These are phyloP conservation scores for Cirrhinus mrigala DNA, from an alignment of 2,797 vertebrate species.

Conservation along the genomic window DNA sequence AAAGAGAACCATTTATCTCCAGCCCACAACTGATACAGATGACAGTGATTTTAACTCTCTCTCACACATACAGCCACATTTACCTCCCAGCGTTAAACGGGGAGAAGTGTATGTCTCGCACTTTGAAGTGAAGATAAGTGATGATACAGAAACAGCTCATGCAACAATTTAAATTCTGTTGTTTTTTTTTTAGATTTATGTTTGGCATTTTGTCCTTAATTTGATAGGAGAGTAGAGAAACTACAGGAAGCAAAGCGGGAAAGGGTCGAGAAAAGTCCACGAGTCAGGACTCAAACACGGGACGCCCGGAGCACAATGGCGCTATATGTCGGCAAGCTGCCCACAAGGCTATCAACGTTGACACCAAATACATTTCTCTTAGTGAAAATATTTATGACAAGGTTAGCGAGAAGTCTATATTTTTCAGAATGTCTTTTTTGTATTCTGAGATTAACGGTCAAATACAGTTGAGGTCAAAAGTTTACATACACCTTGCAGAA, in stretches of 20 bases:
- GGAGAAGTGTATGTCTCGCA: not conserved
- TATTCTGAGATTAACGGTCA: not conserved
- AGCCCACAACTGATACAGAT: conserved; percentile 46
- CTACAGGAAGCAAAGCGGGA: too few relatives aligned
- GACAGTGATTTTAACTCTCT: conserved; percentile 29
- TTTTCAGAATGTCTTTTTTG: not conserved
- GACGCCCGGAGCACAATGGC: too few relatives aligned
- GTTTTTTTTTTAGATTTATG: too few relatives aligned
- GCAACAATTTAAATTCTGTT: not conserved
- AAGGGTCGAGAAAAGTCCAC: too few relatives aligned
- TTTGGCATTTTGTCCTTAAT: too few relatives aligned
- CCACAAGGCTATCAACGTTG: too few relatives aligned
- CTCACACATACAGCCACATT: conserved; percentile 23
- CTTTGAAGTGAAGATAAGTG: not conserved
- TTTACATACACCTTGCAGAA: too few relatives aligned
- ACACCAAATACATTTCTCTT: not conserved
- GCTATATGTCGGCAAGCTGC: too few relatives aligned
- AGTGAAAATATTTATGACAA: not conserved
- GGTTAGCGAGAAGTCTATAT: not conserved
- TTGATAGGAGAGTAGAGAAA: too few relatives aligned
- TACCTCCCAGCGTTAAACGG: not conserved
- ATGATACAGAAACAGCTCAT: not conserved
- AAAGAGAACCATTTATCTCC: conserved; percentile 59
- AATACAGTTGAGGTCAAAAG: not conserved
- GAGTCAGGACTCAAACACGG: too few relatives aligned